These are phyloP conservation scores for Orthosia gracilis DNA, from an alignment of 2,888 invertebrate species.

Conservation along the genomic window DNA sequence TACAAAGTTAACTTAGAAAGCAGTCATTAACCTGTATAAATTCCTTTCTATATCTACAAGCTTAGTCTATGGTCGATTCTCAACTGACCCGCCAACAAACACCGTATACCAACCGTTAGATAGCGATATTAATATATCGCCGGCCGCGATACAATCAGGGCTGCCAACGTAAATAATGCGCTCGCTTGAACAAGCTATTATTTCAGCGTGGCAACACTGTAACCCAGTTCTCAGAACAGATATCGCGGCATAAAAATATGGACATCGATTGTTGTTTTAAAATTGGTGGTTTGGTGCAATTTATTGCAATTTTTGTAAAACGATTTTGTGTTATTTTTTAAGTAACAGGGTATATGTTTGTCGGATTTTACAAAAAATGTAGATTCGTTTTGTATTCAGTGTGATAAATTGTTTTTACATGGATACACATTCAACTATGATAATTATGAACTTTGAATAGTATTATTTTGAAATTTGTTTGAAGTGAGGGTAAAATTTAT, in stretches of 20 bases:
- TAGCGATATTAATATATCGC: constrained; percentile 61
- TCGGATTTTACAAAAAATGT: not conserved
- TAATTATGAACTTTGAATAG: not conserved
- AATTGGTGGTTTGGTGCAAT: constrained; percentile 36
- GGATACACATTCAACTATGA: not conserved
- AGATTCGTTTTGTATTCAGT: not conserved
- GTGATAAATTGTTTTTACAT: not conserved
- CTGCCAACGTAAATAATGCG: constrained; percentile 65
- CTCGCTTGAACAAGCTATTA: constrained; percentile 58
- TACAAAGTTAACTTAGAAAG: not conserved
- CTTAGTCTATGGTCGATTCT: not conserved
- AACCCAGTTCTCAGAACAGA: constrained; percentile 57
- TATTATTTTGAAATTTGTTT: not conserved
- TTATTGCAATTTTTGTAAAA: not conserved
- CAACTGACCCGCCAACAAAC: constrained; percentile 22
- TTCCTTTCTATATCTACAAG: not conserved
- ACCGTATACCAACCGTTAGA: constrained; percentile 42
- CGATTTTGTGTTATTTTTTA: not conserved
- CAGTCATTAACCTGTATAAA: not conserved
- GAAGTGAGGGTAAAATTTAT: no score
- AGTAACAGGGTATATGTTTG: not conserved
- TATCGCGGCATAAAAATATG: constrained; percentile 34
- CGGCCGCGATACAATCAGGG: constrained; percentile 61
- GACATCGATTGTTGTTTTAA: constrained; percentile 39
- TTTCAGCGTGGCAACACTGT: constrained; percentile 57